Base-by-base conservation (phyloP, 2,888 invertebrate genomes). In the Scrobipalpa costella region DNA sequence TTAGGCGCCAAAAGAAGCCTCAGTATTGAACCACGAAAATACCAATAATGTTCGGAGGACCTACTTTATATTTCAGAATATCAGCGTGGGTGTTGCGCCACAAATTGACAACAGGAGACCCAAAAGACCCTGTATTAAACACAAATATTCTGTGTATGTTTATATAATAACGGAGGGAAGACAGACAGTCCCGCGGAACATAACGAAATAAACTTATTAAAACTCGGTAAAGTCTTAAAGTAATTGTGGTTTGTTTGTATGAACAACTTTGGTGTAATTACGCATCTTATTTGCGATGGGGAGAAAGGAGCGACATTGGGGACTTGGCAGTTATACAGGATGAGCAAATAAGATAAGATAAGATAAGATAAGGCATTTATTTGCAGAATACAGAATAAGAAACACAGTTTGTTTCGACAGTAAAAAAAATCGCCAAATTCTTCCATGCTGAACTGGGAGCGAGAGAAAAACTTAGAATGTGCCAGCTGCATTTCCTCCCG, bases 151-250 rank as follows among this genome's bases (percentile, higher is more conserved):
- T 49, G 13, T 21, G 50, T 19, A 57, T 57, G 38, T 15, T 57
- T 36, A 57, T 57, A 38, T 38, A 57, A 57, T 57, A 57, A 57
- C 38, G 15, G 19, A 62, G 47, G 21, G n/a, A 78, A 76, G 71
- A 78, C 76, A 80, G 77, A 80, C 76, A 74, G 67, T 68, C 70
- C 61, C 50, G 49, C 50, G 63, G 63, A 68, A 66, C 63, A 68
- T 72, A 71, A 75, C 73, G 73, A 74, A 73, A 76, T 78, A 78
- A 83, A 81, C 78, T 69, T 76, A 80, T 81, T 83, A 79, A 83
- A 81, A 84, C 79, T 78, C 81, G 58, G 72, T 47, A 58, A 36
- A 67, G 72, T 71, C 71, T 76, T 69, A 67, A 74, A 78, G 78
- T 81, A 78, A 80, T 80, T 80, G 77, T 73, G 75, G 80, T 62